Evolutionary conservation across 2,797 vertebrate genomes (phyloP), one percentile per base, ranked within the genome.

Genomic region (Phylloscopus collybita): DNA sequence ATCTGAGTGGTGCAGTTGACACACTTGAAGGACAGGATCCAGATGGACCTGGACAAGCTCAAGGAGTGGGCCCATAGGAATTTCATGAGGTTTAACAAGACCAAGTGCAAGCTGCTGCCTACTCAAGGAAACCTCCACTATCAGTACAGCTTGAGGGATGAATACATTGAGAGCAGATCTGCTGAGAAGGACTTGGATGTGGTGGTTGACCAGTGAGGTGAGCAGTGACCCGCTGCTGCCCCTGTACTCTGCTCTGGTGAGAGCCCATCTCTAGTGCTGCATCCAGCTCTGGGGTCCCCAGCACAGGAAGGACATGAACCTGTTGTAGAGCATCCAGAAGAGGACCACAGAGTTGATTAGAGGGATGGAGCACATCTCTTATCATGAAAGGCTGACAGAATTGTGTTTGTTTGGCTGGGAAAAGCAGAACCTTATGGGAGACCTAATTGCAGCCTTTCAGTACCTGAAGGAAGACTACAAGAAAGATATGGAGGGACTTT

Each of bases 51-150:
- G 19, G n/a, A 25, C 27, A 65, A 45, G 13, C 23, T 51, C 0
- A 0, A 59, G 27, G 45, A 42, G 15, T 19, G 5, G 34, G 18
- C 4, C 17, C 15, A 27, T 19, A 40, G 21, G 44, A 62, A 50
- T 79, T 15, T 56, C 12, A 16, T 42, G 50, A 50, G 6, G 6
- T 79, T 56, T 42, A 32, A 64, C 6, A 71, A 36, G 36, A 22
- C 36, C 32, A 57, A 57, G 21, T 22, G 4, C 57, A 56, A 56
- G 42, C 15, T 50, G 10, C 8, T 44, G 42, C 22, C 27, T 30
- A 4, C 10, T 32, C 15, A 22, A 22, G 42, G 21, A 6, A 57
- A 27, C 2, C 12, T 36, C 13, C 0, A 0, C 5, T 32, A 32
- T 22, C 57, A 64, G 10, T 27, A 44, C 22, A 64, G 36, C 12